Conservation (phyloP, 2,888 invertebrate species). For the Syrista parreyssii region DNA sequence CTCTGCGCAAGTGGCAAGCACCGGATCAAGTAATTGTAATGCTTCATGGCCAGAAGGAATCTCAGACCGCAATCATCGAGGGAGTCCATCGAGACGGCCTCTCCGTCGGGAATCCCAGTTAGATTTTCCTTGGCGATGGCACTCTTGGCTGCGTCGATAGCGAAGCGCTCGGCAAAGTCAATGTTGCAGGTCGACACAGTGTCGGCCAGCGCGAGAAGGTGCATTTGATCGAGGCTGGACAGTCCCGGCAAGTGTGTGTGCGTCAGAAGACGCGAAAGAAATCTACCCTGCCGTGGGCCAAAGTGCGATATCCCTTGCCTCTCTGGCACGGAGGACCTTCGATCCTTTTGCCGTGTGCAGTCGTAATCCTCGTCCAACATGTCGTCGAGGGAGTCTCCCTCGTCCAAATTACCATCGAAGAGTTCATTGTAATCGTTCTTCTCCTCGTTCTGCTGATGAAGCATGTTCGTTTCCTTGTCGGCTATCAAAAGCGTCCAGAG, state of each 20-base stretch:
- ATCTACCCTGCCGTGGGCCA: slow-evolving; percentile 86
- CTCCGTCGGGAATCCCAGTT: slow-evolving; percentile 69
- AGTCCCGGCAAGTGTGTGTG: slow-evolving; percentile 95
- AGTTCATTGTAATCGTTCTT: slow-evolving; percentile 88
- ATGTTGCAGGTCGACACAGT: slow-evolving; percentile 95
- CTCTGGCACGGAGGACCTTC: slow-evolving; percentile 79
- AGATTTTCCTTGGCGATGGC: slow-evolving; percentile 76
- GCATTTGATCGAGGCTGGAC: slow-evolving; percentile 99
- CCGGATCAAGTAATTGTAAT: slow-evolving; percentile 93
- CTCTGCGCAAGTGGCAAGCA: slow-evolving; percentile 93
- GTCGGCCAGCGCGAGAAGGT: slow-evolving; percentile 96
- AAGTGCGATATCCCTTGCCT: slow-evolving; percentile 85
- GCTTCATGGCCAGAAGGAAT: slow-evolving; percentile 96
- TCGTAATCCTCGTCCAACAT: slow-evolving; percentile 80
- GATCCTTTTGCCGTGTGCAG: slow-evolving; percentile 70
- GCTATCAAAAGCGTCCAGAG: slow-evolving; percentile 96
- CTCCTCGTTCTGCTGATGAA: slow-evolving; percentile 59
- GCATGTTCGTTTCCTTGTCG: slow-evolving; percentile 80
- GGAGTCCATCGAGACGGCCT: slow-evolving; percentile 77
- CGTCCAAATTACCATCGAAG: slow-evolving; percentile 83
- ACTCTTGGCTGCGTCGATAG: slow-evolving; percentile 75
- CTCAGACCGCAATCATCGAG: slow-evolving; percentile 97
- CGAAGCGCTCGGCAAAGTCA: slow-evolving; percentile 86
- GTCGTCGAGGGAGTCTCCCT: slow-evolving; percentile 85
- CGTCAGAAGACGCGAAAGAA: slow-evolving; percentile 89